Evolutionary conservation across 2,888 invertebrate species (phyloP).

Genomic region (Eucriotettix oculatus): DNA sequence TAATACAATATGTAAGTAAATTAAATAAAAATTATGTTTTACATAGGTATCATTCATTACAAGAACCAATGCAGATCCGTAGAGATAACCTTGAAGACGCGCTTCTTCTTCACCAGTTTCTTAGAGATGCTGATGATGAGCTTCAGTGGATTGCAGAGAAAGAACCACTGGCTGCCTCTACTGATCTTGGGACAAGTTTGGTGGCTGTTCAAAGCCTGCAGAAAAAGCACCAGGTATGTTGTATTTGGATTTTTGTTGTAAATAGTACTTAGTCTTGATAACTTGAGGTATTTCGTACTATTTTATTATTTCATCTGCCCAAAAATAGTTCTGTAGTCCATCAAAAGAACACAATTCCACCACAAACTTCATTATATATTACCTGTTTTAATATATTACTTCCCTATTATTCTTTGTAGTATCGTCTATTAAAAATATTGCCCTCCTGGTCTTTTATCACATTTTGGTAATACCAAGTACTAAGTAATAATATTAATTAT

Average conservation of each 20-base stretch:
- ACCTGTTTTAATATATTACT: too few species aligned
- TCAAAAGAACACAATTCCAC: too few species aligned
- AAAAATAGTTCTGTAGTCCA: too few species aligned
- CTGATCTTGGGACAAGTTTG: conserved; percentile 47
- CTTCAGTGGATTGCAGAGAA: conserved; percentile 76
- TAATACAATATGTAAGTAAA: neutral
- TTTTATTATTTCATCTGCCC: too few species aligned
- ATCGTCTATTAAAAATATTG: too few species aligned
- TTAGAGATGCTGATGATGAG: conserved; percentile 85
- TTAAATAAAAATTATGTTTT: neutral
- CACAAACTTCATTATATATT: too few species aligned
- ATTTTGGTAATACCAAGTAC: too few species aligned
- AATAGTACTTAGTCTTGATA: too few species aligned
- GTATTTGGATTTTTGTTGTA: neutral
- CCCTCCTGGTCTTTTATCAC: too few species aligned
- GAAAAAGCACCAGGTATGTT: conserved; percentile 67
- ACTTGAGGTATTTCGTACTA: too few species aligned
- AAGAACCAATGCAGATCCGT: conserved; percentile 80
- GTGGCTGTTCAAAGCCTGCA: conserved; percentile 73
- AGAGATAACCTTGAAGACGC: conserved; percentile 88
- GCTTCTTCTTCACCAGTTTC: conserved; percentile 70
- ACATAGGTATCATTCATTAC: conserved; percentile 54
- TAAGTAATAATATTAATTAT: too few species aligned
- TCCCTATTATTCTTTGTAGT: too few species aligned
- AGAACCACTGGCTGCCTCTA: conserved; percentile 49